These are phyloP conservation scores for Tringa solitaria DNA, from an alignment of 2,113 vertebrate species.

Conservation along the genomic window DNA sequence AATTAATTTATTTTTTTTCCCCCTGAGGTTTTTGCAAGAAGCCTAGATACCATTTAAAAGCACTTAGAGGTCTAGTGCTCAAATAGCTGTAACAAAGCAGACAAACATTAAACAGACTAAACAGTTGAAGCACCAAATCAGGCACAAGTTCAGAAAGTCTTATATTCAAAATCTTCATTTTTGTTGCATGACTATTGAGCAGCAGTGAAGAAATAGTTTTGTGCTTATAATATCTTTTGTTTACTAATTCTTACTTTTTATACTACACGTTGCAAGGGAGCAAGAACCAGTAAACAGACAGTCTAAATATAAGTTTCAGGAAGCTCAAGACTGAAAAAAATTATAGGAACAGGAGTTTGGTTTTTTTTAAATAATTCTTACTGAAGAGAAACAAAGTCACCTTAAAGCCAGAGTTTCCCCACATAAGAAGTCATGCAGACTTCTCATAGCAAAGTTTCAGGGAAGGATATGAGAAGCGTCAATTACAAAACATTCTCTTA, in stretches of 20 bases:
- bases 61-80: background rate
- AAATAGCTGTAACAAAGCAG: background rate
- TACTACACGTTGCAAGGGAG: background rate
- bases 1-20: too few species aligned
- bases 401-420: background rate
- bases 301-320: background rate
- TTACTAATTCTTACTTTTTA: background rate
- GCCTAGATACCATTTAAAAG: background rate
- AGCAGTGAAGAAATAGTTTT: background rate
- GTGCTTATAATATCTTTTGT: background rate
- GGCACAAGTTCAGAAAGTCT: background rate
- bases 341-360: background rate
- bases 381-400: background rate
- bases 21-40: background rate
- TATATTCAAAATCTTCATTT: background rate
- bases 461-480: background rate
- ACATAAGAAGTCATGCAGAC: background rate
- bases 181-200: background rate
- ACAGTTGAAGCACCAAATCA: background rate
- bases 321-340: background rate
- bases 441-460: background rate
- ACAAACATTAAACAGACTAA: background rate
- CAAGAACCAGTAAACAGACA: background rate
- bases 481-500: background rate
- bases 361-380: background rate